Base-by-base conservation (phyloP, 2,797 vertebrate species). In the Heterohyrax brucei region DNA sequence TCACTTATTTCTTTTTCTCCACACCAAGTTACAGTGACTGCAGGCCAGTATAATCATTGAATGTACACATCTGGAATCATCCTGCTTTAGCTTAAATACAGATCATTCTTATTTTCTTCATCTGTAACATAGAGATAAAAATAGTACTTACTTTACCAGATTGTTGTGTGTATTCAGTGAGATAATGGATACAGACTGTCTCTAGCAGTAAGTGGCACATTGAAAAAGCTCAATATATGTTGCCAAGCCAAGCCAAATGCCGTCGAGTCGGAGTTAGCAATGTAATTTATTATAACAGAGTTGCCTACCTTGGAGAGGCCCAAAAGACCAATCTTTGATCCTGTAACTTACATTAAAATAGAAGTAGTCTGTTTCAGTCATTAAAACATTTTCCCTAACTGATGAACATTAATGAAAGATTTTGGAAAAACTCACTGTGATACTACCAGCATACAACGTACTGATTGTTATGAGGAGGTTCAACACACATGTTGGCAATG, bases 91-190 rank as follows among this genome's bases (percentile, higher is more conserved):
- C 33, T 44, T 89, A 75, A 77, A 30, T 89, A 4, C 24, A 59
- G 39, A 22, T 56, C 10, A 91, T 95, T 68, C 48, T 87, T 61
- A 80, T 19, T 0, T 39, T 87, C 91, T 64, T 92, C 33, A 28
- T 79, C 33, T 72, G 1, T 85, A 44, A 89, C 61, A 61, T 56
- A 18, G 44, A n/a, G 10, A 50, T 92, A 85, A 90, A 88, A 87
- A 70, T 48, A 70, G 28, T 39, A 30, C 22, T 8, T 6, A 78
- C 66, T 82, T 95, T 16, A 78, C 16, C 77, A 30, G 48, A 44
- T 46, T 68, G 14, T 62, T 64, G 7, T 28, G 3, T 70, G 70
- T 1, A 33, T 30, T 53, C 28, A 56, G 0, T 30, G 28, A 68
- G 22, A 46, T 22, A n/a, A 77, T 28, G 5, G 68, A 13, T 76